phyloP scores from a whole-genome alignment of 2,797 vertebrate genomes.

The Gymnoscopelus braueri region DNA sequence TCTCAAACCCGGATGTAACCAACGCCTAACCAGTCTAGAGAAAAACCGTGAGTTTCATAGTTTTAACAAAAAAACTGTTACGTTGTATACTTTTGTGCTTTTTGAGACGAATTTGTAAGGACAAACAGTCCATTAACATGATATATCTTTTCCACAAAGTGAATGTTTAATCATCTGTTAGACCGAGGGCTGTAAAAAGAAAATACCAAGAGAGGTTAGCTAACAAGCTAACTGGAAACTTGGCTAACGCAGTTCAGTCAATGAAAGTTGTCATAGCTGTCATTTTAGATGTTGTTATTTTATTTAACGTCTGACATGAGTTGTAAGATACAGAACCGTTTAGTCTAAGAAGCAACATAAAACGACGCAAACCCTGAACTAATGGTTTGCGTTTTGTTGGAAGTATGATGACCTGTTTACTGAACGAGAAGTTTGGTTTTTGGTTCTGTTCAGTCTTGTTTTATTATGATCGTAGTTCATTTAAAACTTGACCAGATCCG shows the following conservation, averaged over 20 bases:
- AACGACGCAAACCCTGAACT: too few species aligned
- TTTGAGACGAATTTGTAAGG: background rate
- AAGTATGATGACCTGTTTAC: too few species aligned
- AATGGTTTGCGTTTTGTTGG: too few species aligned
- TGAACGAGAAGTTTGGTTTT: too few species aligned
- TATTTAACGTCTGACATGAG: too few species aligned
- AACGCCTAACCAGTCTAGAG: slow-evolving; percentile 85
- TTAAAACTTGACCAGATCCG: too few species aligned
- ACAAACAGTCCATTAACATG: background rate
- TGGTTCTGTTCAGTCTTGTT: too few species aligned
- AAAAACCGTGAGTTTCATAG: slow-evolving; percentile 76
- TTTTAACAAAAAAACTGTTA: too few species aligned
- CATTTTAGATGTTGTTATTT: too few species aligned
- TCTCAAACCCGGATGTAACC: slow-evolving; percentile 87
- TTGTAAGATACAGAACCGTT: too few species aligned
- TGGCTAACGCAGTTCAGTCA: slow-evolving; percentile 9
- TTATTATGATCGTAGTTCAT: too few species aligned
- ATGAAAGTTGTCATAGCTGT: slow-evolving; percentile 26
- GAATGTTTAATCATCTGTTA: background rate
- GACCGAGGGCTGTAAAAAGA: background rate
- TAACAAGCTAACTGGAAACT: slow-evolving; percentile 10
- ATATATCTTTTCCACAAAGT: background rate
- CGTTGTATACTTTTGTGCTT: background rate
- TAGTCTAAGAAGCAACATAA: too few species aligned
- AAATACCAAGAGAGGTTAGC: slow-evolving; percentile 12